A percentile compares a stretch with the other conserved stretches of the same genome.
phyloP scores from a whole-genome alignment of 2,113 vertebrate species.

The Prinia subflava region DNA sequence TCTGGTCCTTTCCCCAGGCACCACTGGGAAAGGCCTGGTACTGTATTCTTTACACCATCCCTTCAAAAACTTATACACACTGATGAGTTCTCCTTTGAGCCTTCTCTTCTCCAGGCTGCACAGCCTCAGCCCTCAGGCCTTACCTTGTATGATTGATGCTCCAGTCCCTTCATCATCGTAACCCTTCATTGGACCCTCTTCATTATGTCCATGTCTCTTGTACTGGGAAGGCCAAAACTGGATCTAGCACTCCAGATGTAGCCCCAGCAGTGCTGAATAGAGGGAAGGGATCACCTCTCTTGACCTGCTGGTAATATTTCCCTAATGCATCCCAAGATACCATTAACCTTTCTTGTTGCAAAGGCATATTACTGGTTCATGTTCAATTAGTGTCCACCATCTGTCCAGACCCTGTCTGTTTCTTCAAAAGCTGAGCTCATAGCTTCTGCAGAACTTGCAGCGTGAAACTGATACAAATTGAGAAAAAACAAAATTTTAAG shows the following conservation, averaged over 20 bases:
- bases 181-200: neutral
- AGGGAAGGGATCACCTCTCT: neutral
- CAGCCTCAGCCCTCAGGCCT: neutral
- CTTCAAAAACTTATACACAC: neutral
- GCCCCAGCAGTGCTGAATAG: neutral
- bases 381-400: neutral
- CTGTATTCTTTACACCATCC: neutral
- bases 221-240: neutral
- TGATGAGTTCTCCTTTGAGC: neutral
- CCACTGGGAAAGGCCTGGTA: neutral
- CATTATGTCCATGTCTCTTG: neutral
- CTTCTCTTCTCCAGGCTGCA: neutral
- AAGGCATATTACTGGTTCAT: neutral
- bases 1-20: neutral
- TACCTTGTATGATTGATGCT: neutral
- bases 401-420: neutral
- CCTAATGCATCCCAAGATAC: neutral
- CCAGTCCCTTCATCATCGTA: neutral
- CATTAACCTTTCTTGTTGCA: neutral
- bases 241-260: neutral
- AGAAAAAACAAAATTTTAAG: neutral
- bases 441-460: neutral
- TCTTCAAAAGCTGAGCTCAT: neutral
- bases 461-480: neutral
- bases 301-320: neutral